Conservation (phyloP, 1,140 invertebrate genomes). For the Scaptomyza montana region DNA sequence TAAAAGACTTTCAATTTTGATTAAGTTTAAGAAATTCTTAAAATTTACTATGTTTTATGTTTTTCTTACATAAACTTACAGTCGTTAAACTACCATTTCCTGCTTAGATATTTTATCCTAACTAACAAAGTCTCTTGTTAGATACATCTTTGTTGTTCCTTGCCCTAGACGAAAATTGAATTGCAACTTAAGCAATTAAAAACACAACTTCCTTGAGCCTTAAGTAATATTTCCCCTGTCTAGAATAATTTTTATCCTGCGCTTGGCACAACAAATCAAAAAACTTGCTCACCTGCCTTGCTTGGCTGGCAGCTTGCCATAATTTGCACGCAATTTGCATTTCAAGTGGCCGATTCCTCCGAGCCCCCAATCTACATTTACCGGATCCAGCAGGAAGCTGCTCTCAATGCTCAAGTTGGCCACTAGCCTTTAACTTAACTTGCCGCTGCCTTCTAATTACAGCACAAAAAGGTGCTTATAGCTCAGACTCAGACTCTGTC, state of each 20-base stretch:
- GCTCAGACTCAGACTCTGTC: slow-evolving; percentile 31
- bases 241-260: slow-evolving; percentile 32
- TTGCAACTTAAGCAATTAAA: slow-evolving; percentile 66
- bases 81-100: too few relatives aligned
- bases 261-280: slow-evolving; percentile 44
- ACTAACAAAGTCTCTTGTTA: neutral
- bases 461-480: slow-evolving; percentile 57
- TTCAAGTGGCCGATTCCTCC: slow-evolving; percentile 73
- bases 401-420: slow-evolving; percentile 50
- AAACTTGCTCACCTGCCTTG: slow-evolving; percentile 61
- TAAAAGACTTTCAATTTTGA: too few relatives aligned
- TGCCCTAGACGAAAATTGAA: slow-evolving; percentile 56
- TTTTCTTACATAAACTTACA: too few relatives aligned
- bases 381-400: neutral
- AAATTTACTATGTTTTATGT: too few relatives aligned
- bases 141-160: neutral
- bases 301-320: slow-evolving; percentile 71
- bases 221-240: slow-evolving; percentile 61
- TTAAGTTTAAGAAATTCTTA: too few relatives aligned
- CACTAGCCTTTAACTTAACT: slow-evolving; percentile 37
- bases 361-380: neutral
- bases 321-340: slow-evolving; percentile 82
- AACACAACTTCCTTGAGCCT: slow-evolving; percentile 56
- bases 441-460: slow-evolving; percentile 70
- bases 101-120: too few relatives aligned